Conservation (phyloP, 1,140 invertebrate genomes). For the Drosophila melanogaster region DNA sequence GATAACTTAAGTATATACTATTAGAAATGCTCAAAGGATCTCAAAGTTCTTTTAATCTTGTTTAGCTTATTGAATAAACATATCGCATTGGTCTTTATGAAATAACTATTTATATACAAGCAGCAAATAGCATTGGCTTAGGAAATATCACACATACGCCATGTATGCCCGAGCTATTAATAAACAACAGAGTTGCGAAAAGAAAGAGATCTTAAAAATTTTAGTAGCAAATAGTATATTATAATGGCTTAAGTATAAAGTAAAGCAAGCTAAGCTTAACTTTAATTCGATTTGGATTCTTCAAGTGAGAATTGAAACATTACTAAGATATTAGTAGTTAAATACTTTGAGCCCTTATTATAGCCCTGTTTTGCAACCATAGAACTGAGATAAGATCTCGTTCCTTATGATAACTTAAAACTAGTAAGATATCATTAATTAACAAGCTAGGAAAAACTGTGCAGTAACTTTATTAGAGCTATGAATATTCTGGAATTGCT, state of each 20-base stretch:
- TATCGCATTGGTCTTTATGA: not conserved
- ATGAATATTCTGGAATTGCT: slow-evolving; percentile 1
- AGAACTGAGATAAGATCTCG: too few species aligned
- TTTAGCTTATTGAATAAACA: not conserved
- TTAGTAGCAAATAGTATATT: too few species aligned
- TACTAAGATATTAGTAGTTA: not conserved
- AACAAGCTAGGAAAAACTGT: not conserved
- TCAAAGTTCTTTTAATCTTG: not conserved
- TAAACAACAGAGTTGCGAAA: not conserved
- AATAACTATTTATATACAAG: not conserved
- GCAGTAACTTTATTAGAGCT: not conserved
- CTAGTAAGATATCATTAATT: not conserved
- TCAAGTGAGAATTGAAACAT: not conserved
- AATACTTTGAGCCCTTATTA: not conserved
- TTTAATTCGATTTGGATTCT: not conserved
- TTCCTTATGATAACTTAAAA: too few species aligned
- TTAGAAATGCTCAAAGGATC: not conserved
- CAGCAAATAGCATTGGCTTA: not conserved
- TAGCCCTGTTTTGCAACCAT: not conserved
- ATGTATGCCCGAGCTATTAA: not conserved
- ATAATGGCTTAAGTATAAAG: not conserved
- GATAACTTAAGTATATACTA: not conserved
- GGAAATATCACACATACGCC: slow-evolving; percentile 8
- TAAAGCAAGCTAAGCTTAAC: not conserved
- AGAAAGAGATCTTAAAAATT: too few species aligned